Percentiles rank a stretch among this genome's conserved stretches.
Evolutionary conservation across 2,888 invertebrate genomes (phyloP).

Genomic region (Phaedon cochleariae): DNA sequence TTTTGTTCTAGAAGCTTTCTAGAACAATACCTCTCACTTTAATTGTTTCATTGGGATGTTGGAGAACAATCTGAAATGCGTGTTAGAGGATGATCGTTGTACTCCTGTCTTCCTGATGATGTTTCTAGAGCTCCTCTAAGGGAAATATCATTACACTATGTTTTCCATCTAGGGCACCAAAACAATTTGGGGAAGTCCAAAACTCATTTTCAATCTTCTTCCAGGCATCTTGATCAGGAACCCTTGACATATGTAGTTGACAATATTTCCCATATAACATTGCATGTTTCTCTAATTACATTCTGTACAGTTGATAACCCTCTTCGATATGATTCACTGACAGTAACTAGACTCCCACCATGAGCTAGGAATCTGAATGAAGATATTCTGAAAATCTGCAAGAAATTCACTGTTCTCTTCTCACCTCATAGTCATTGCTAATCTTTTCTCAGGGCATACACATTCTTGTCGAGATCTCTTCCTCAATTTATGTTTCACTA

Average conservation of each 20-base stretch:
- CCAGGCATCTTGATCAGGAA: background rate
- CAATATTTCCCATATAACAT: slow-evolving; percentile 3
- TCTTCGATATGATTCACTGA: slow-evolving; percentile 6
- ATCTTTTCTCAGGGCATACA: background rate
- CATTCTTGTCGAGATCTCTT: slow-evolving; percentile 3
- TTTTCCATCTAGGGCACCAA: no score
- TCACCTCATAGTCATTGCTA: background rate
- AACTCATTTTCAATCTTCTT: slow-evolving; percentile 1
- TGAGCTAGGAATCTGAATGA: slow-evolving; percentile 4
- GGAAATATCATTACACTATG: no score
- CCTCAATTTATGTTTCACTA: no score
- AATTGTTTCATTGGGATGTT: no score
- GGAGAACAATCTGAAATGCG: no score
- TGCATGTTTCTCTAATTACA: slow-evolving; percentile 5
- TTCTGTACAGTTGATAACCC: no score
- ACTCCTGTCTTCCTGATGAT: no score
- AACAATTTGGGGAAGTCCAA: background rate
- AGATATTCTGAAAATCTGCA: background rate
- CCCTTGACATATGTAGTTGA: background rate
- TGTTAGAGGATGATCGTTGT: no score
- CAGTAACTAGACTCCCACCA: slow-evolving; percentile 4
- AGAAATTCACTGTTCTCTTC: background rate
- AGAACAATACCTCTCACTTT: no score
- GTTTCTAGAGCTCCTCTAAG: no score
- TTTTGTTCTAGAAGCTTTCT: no score